Conservation (phyloP, 2,113 vertebrate species). For the Apodemus sylvaticus region DNA sequence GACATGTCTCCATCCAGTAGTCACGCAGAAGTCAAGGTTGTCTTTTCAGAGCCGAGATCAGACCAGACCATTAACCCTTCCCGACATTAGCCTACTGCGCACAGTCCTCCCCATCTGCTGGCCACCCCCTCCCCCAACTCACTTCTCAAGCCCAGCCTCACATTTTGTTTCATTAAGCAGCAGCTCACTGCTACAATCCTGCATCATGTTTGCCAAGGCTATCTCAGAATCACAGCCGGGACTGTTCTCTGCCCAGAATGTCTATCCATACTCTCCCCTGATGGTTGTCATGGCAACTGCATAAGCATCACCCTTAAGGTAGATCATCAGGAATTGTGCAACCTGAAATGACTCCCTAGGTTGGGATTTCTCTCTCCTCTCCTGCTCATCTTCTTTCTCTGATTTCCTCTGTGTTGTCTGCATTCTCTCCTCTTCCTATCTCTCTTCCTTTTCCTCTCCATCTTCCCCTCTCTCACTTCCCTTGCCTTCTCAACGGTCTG, state of each 20-base stretch:
- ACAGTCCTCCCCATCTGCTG: background rate
- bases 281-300: background rate
- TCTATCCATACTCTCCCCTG: background rate
- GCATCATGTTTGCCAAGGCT: background rate
- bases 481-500: background rate
- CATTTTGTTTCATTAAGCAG: background rate
- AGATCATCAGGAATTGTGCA: background rate
- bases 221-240: background rate
- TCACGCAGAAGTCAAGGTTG: background rate
- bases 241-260: background rate
- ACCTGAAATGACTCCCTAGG: background rate
- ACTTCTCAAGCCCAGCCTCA: background rate
- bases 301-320: background rate
- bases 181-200: too few relatives aligned
- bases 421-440: background rate
- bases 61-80: background rate
- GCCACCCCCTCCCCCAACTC: background rate
- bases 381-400: background rate
- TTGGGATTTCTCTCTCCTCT: background rate
- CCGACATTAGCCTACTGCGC: background rate
- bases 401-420: fast-evolving
- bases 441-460: background rate
- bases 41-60: background rate
- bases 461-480: background rate
- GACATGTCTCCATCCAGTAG: background rate